Evolutionary conservation across 2,113 vertebrate species (phyloP), one percentile per base, ranked within the genome.

Genomic region (Neotoma lepida): DNA sequence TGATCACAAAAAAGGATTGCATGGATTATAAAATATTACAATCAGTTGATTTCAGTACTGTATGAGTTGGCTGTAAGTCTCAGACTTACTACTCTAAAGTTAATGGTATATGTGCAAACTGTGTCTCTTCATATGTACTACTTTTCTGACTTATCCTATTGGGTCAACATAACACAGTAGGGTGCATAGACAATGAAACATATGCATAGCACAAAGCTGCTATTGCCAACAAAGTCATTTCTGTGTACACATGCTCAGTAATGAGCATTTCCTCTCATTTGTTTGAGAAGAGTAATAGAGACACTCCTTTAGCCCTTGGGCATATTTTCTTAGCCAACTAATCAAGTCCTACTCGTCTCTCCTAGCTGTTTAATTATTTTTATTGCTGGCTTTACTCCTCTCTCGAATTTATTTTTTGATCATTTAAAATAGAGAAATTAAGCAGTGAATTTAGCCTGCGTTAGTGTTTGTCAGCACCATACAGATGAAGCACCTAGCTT

Each of bases 321-420:
- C 76, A 68, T 70, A 61, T 77, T 66, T 86, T 77, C 44, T 56
- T 41, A 95, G 90, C 46, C 88, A 94, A 74, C 80, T 93, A 95
- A 88, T 96, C 76, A 90, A 77, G 94, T 86, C 64, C n/a, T 88
- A 28, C 26, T 73, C 0, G 0, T n/a, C 54, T 92, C 44, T 81
- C 8, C n/a, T 66, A 66, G 74, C 85, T 94, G 94, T 96, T 94
- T 93, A 96, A 94, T 96, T 94, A 94, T 86, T 96, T 95, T 91
- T 92, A 86, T 90, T 90, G 90, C 66, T 90, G 33, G 66, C 26
- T 93, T 61, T 82, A 54, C 22, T 86, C 8, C 18, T 93, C 30
- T 73, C 28, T 93, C 39, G 51, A 86, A 86, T 94, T 92, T 96
- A 77, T 49, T 90, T 93, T 86, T 84, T 51, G 61, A 26, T 51